Conservation (phyloP, 1,140 invertebrate genomes). For the Dendrolimus punctatus region DNA sequence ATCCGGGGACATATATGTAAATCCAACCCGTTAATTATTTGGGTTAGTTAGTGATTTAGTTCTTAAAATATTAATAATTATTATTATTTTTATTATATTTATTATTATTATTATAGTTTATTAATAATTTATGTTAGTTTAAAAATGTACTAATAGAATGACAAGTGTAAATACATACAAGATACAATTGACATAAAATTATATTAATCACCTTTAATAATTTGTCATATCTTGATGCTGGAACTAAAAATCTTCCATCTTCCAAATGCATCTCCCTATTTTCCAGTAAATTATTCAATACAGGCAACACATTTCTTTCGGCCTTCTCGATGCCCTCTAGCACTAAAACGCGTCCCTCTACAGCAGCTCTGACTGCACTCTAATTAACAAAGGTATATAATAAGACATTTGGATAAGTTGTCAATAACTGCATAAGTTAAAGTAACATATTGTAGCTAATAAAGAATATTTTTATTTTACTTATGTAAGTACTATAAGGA, state of each 20-base stretch:
- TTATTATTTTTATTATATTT: too few species aligned
- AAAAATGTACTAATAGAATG: too few species aligned
- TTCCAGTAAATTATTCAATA: conserved; percentile 98
- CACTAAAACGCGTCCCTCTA: conserved; percentile 90
- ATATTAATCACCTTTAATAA: conserved; percentile 79
- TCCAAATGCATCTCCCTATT: conserved; percentile 99
- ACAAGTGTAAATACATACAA: background rate
- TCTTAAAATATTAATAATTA: too few species aligned
- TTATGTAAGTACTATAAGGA: too few species aligned
- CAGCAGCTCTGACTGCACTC: conserved; percentile 93
- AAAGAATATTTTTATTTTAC: too few species aligned
- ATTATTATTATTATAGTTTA: too few species aligned
- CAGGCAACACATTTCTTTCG: conserved; percentile 96
- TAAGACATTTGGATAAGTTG: background rate
- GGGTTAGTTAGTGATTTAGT: too few species aligned
- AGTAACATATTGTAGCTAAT: too few species aligned
- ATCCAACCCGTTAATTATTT: too few species aligned
- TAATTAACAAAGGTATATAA: conserved; percentile 37
- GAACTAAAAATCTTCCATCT: conserved; percentile 95
- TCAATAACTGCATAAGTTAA: too few species aligned
- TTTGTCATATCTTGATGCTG: conserved; percentile 91
- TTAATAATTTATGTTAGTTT: too few species aligned
- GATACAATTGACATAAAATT: conserved; percentile 7
- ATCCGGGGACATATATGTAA: too few species aligned
- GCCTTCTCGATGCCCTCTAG: conserved; percentile 98